phyloP scores from a whole-genome alignment of 2,888 invertebrate species.

The Dione juno region DNA sequence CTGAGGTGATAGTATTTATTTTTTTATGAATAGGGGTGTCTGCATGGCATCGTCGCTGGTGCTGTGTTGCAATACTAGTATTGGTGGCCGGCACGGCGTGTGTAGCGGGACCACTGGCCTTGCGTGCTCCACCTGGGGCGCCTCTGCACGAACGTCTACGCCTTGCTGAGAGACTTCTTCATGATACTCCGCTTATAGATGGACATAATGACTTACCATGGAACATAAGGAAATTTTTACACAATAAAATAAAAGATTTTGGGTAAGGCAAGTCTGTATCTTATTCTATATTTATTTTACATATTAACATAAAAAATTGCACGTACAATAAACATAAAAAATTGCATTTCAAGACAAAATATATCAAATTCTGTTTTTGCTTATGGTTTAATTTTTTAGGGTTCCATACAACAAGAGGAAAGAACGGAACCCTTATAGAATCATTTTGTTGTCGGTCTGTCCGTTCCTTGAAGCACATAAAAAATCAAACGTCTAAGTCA shows the following conservation, averaged over 20 bases:
- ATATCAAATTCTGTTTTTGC: too few relatives aligned
- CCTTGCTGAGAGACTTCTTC: constrained; percentile 87
- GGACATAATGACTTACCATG: constrained; percentile 96
- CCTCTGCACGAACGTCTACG: constrained; percentile 90
- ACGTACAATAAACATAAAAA: not conserved
- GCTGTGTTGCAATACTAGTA: constrained; percentile 89
- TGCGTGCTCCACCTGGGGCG: constrained; percentile 89
- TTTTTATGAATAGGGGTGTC: constrained; percentile 62
- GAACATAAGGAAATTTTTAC: constrained; percentile 95
- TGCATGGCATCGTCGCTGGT: constrained; percentile 87
- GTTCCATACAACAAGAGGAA: too few relatives aligned
- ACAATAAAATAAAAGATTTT: constrained; percentile 93
- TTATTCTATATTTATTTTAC: too few relatives aligned
- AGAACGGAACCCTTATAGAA: too few relatives aligned
- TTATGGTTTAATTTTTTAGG: too few relatives aligned
- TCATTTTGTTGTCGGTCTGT: too few relatives aligned
- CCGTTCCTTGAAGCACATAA: too few relatives aligned
- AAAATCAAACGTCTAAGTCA: too few relatives aligned
- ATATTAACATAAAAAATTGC: too few relatives aligned
- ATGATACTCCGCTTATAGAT: constrained; percentile 91
- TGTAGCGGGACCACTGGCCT: constrained; percentile 90
- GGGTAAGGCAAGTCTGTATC: constrained; percentile 68
- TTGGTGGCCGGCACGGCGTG: constrained; percentile 91
- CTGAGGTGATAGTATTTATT: not conserved
- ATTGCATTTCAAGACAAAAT: too few relatives aligned